phyloP scores from a whole-genome alignment of 2,797 vertebrate species.

The Neoniphon sammara region DNA sequence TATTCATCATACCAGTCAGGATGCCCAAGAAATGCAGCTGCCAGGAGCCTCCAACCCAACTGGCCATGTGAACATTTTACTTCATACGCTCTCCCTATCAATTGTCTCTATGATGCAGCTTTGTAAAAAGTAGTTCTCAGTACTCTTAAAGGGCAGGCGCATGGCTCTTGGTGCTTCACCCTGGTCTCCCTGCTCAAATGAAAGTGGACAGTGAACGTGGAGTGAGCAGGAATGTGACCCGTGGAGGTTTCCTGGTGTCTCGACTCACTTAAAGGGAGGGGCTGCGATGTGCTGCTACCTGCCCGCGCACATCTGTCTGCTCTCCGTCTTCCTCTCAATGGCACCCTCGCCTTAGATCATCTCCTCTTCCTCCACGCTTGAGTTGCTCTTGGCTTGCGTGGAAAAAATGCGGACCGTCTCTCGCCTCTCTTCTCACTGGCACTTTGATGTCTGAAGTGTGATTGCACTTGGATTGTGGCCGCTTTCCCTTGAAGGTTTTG shows the following conservation, averaged over 20 bases:
- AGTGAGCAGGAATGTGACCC: slow-evolving; percentile 72
- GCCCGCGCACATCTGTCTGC: slow-evolving; percentile 86
- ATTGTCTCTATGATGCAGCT: background rate
- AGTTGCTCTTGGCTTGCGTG: slow-evolving; percentile 82
- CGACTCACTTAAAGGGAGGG: slow-evolving; percentile 62
- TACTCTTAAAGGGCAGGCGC: background rate
- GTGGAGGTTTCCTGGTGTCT: slow-evolving; percentile 55
- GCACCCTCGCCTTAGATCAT: slow-evolving; percentile 85
- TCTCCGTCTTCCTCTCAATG: slow-evolving; percentile 82
- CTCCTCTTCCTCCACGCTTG: slow-evolving; percentile 86
- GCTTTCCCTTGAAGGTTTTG: slow-evolving; percentile 85
- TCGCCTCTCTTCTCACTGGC: slow-evolving; percentile 77
- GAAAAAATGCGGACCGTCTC: slow-evolving; percentile 80
- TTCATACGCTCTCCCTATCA: background rate
- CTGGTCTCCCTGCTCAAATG: slow-evolving; percentile 32
- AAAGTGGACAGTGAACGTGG: slow-evolving; percentile 65
- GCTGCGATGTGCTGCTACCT: slow-evolving; percentile 84
- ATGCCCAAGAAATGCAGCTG: slow-evolving; percentile 63
- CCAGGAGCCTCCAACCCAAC: slow-evolving; percentile 6
- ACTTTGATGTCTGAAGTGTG: slow-evolving; percentile 90
- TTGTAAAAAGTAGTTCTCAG: background rate
- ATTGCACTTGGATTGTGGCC: slow-evolving; percentile 85
- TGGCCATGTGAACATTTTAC: slow-evolving; percentile 17
- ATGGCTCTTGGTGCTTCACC: slow-evolving; percentile 5
- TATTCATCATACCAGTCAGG: slow-evolving; percentile 65